These are phyloP conservation scores for Pogonus chalceus DNA, from an alignment of 1,140 invertebrate genomes.

Conservation along the genomic window DNA sequence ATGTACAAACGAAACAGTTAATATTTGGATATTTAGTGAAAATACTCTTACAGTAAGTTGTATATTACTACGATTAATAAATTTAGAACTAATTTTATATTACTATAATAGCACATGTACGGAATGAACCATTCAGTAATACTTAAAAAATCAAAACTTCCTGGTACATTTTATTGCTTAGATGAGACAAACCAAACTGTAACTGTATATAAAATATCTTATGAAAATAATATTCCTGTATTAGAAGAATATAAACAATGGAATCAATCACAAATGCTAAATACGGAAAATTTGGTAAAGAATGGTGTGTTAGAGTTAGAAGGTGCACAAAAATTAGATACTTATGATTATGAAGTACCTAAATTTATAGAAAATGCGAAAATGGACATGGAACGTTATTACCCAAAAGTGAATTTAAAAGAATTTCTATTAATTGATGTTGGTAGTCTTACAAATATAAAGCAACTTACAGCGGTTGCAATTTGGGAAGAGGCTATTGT, in stretches of 20 bases:
- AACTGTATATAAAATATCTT: neutral
- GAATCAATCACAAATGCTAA: too few species aligned
- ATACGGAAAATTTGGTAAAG: too few species aligned
- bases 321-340: too few species aligned
- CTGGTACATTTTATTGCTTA: neutral
- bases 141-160: neutral
- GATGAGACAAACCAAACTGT: neutral
- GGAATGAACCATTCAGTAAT: neutral
- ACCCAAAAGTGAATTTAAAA: too few species aligned
- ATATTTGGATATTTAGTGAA: neutral
- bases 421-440: neutral
- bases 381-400: too few species aligned
- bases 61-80: neutral
- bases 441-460: neutral
- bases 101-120: neutral
- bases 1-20: neutral
- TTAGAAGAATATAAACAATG: neutral
- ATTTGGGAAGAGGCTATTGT: neutral
- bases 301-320: too few species aligned
- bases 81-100: neutral
- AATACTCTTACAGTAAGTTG: neutral
- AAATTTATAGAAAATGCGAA: too few species aligned
- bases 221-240: neutral
- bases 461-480: neutral
- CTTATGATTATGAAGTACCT: too few species aligned